Base-by-base conservation (phyloP, 2,888 invertebrate species). In the Phymatocera aterrima region DNA sequence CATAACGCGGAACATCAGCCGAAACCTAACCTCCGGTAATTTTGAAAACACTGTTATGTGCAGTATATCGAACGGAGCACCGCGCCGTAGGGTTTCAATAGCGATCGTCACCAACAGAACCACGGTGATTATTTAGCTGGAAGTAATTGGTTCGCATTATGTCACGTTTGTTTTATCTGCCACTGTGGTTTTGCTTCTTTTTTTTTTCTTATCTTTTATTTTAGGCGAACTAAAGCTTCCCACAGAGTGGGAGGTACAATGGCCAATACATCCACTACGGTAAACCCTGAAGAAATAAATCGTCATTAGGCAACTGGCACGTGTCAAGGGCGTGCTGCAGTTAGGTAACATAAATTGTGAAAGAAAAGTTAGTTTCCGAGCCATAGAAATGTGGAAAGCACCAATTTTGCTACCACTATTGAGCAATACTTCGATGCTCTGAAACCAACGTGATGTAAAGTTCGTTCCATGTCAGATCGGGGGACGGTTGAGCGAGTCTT, bases 1-100 rank as follows among this genome's bases (percentile, higher is more conserved):
- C 61, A 37, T 64, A 37, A 64, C 37, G 37, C 34, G 8, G n/a
- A 24, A 64, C 51, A 10, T 64, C 34, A 37, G 18, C 34, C 37
- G 61, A 37, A 64, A 64, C n/a, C 37, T 64, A 64, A 64, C 61
- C 61, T 18, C 61, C 37, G 61, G 61, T 64, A 64, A 64, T 64
- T 57, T 57, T 5, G 61, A 18, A 21, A 64, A 64, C 34, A 18
- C 51, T n/a, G n/a, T n/a, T n/a, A n/a, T n/a, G 37, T 10, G 61
- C 21, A 18, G 34, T 64, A 18, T 37, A 64, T 64, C 61, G 37
- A 64, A 34, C 61, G n/a, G n/a, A 64, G n/a, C n/a, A n/a, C n/a
- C n/a, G n/a, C n/a, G n/a, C n/a, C n/a, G n/a, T n/a, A n/a, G 3
- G 31, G 12, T 60, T 6, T 18, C 21, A 64, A 64, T 37, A 64